Evolutionary conservation across 2,113 vertebrate species (phyloP).

Genomic region (Semnopithecus entellus): DNA sequence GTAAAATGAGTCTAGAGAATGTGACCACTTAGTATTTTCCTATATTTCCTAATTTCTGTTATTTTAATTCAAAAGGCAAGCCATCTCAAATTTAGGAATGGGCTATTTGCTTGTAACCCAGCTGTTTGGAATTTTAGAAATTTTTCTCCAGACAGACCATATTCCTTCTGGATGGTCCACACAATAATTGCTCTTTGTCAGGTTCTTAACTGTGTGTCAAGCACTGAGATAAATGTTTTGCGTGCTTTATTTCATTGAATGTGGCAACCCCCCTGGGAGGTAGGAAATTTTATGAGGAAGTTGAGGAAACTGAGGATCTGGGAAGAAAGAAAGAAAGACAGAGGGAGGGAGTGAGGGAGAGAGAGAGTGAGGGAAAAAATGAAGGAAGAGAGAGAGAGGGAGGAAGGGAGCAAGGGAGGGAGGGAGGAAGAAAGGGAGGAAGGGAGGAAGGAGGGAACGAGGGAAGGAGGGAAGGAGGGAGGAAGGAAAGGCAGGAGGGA

Average conservation of each 20-base stretch:
- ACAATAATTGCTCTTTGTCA: background rate
- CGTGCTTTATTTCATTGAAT: background rate
- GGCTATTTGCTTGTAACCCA: background rate
- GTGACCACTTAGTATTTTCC: background rate
- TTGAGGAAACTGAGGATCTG: background rate
- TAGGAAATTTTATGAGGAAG: background rate
- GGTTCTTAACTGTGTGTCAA: background rate
- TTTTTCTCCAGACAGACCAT: background rate
- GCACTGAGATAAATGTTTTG: background rate
- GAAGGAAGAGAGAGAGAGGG: background rate
- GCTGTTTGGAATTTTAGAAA: background rate
- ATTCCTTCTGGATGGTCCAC: background rate
- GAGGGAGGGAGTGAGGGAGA: no score
- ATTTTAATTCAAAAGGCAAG: background rate
- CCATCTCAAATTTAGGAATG: background rate
- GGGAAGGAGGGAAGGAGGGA: no score
- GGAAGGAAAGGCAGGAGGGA: background rate
- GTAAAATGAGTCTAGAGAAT: background rate
- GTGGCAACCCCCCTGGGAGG: no score
- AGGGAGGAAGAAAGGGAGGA: accelerated
- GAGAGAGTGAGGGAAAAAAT: background rate
- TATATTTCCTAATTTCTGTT: background rate
- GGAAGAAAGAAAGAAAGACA: background rate
- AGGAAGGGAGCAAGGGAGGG: background rate
- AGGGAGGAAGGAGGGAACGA: no score